Base-by-base conservation (phyloP, 2,888 invertebrate genomes). In the Elmis aenea region DNA sequence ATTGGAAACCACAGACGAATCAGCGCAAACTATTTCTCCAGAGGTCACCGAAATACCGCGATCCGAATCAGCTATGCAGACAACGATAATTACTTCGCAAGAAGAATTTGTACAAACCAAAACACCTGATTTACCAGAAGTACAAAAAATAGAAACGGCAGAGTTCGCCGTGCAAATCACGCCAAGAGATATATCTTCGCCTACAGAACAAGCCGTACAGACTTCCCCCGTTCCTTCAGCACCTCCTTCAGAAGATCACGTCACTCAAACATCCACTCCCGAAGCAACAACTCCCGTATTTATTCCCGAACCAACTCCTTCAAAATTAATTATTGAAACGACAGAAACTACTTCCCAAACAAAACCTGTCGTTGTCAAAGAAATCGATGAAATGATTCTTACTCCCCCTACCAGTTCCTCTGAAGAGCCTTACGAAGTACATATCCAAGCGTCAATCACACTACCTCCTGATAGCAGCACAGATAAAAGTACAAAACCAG, bases 361-460 rank as follows among this genome's bases (percentile, higher is more conserved):
- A 8, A 75, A 77, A 13, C 78, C 83, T 2, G 72, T 77, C 45
- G 62, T 72, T 9, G 66, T 71, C 5, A 42, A 46, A 34, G 48
- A 48, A 15, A 33, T 48, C 12, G 34, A 43, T 21, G 37, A 43
- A 33, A 6, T 33, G n/a, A 31, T 31, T 1, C 37, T 39, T 21
- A 42, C 43, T 14, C 45, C 48, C 22, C 46, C 48, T 5, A 31
- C 42, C n/a, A 6, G 5, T 5, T 33, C 42, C 3, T 38, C 50
- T 26, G 75, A 74, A 42, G 75, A 74, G 46, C 71, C 73, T 8
- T 78, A 74, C 48, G 79, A 79, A 68, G 70, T 79, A n/a, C 74
- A 76, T 46, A 68, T 79, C 14, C 65, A 75, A 51, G 75, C 79
- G 21, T 71, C 74, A 40, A 71, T 79, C 11, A 70, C 76, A 0